phyloP scores from a whole-genome alignment of 2,888 invertebrate genomes.

The Toxonevra muliebris region DNA sequence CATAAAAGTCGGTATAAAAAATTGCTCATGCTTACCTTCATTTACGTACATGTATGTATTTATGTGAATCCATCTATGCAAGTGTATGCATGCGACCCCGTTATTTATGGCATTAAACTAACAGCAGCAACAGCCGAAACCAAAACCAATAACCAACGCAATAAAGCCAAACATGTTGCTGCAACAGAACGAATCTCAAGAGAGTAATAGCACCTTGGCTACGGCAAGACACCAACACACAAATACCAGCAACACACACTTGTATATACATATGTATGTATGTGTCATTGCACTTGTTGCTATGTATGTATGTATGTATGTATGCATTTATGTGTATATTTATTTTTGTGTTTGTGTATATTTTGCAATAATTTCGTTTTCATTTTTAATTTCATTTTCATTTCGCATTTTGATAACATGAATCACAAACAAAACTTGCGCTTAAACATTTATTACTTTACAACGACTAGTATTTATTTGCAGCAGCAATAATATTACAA shows the following conservation, averaged over 20 bases:
- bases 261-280: conserved; percentile 10
- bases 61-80: background rate
- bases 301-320: background rate
- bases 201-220: background rate
- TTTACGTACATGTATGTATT: background rate
- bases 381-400: conserved; percentile 26
- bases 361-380: conserved; percentile 32
- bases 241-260: background rate
- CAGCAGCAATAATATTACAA: too few relatives aligned
- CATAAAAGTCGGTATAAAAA: conserved; percentile 5
- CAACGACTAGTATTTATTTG: too few relatives aligned
- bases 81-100: conserved; percentile 21
- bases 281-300: conserved; percentile 18
- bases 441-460: too few relatives aligned
- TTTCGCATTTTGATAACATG: conserved; percentile 9
- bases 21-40: conserved; percentile 2
- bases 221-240: background rate
- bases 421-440: too few relatives aligned
- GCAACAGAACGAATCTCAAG: conserved; percentile 3
- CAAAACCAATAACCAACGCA: conserved; percentile 10
- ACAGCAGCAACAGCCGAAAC: conserved; percentile 12
- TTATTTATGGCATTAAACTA: conserved; percentile 27
- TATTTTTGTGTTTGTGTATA: conserved; percentile 15
- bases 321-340: background rate
- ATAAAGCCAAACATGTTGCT: background rate